Conservation (phyloP, 2,888 invertebrate species). For the Cryptocephalus moraei region DNA sequence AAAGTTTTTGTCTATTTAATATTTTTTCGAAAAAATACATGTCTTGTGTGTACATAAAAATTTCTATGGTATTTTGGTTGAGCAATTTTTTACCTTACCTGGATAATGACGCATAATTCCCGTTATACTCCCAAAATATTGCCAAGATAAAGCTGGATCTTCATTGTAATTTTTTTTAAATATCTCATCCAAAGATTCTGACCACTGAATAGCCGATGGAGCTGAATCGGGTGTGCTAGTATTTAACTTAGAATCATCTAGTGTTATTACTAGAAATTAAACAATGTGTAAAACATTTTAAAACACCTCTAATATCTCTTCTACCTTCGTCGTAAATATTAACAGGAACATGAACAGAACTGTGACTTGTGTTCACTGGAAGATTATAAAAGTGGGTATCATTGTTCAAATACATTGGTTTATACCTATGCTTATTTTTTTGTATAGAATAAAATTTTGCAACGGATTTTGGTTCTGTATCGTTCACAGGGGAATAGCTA, state of each 20-base stretch:
- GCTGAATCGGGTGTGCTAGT: slow-evolving; percentile 38
- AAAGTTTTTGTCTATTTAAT: too few species aligned
- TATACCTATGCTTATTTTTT: slow-evolving; percentile 37
- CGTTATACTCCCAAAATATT: slow-evolving; percentile 91
- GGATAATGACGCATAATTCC: slow-evolving; percentile 93
- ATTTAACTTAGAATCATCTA: background rate
- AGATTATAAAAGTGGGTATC: slow-evolving; percentile 81
- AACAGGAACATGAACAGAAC: slow-evolving; percentile 89
- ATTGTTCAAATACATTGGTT: slow-evolving; percentile 49
- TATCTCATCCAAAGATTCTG: slow-evolving; percentile 70
- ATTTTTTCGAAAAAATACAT: too few species aligned
- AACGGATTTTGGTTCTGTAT: slow-evolving; percentile 11
- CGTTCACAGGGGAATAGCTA: slow-evolving; percentile 56
- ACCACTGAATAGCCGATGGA: slow-evolving; percentile 79
- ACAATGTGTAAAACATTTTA: too few species aligned
- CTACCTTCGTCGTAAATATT: slow-evolving; percentile 80
- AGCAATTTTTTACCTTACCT: slow-evolving; percentile 16
- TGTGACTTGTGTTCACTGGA: slow-evolving; percentile 65
- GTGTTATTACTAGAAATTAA: too few species aligned
- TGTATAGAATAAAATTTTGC: slow-evolving; percentile 6
- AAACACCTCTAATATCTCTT: too few species aligned
- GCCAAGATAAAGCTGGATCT: slow-evolving; percentile 90
- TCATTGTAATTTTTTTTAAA: slow-evolving; percentile 78
- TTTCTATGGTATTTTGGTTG: too few species aligned
- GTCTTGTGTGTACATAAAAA: too few species aligned